Evolutionary conservation across 2,797 vertebrate species (phyloP).

Genomic region (Odontamblyopus lacepedii): DNA sequence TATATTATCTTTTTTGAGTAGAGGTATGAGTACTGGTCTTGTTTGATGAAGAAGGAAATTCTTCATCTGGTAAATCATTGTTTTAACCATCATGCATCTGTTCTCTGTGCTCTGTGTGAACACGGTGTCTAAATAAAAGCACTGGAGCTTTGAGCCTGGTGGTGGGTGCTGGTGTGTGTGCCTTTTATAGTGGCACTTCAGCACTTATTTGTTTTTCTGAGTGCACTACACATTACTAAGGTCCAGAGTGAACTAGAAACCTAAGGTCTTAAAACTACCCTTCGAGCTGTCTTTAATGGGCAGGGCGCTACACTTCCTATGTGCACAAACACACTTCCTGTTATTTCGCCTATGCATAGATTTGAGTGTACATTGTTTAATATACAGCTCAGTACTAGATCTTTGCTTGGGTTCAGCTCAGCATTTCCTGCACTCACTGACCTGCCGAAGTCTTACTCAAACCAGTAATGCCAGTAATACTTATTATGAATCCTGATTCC

Average conservation of each 20-base stretch:
- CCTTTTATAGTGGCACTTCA: constrained; percentile 7
- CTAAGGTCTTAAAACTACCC: not conserved
- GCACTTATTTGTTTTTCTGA: constrained; percentile 19
- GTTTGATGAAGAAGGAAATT: not conserved
- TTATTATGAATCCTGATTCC: constrained; percentile 49
- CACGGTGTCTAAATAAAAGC: not conserved
- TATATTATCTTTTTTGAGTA: not conserved
- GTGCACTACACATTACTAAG: constrained; percentile 16
- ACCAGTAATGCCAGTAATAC: constrained; percentile 36
- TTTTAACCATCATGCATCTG: not conserved
- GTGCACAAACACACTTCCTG: constrained; percentile 53
- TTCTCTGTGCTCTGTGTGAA: not conserved
- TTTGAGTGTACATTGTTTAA: constrained; percentile 2
- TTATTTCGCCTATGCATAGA: constrained; percentile 25
- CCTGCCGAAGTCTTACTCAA: not conserved
- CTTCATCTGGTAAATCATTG: not conserved
- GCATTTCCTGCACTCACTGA: not conserved
- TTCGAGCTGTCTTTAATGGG: not conserved
- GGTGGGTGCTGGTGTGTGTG: not conserved
- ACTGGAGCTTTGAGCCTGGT: not conserved
- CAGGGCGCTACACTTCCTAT: constrained; percentile 43
- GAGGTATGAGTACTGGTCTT: not conserved
- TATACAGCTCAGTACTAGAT: not conserved
- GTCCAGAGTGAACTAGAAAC: not conserved
- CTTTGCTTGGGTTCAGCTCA: not conserved